Conservation (phyloP, 2,888 invertebrate genomes). For the Taenaris catops region DNA sequence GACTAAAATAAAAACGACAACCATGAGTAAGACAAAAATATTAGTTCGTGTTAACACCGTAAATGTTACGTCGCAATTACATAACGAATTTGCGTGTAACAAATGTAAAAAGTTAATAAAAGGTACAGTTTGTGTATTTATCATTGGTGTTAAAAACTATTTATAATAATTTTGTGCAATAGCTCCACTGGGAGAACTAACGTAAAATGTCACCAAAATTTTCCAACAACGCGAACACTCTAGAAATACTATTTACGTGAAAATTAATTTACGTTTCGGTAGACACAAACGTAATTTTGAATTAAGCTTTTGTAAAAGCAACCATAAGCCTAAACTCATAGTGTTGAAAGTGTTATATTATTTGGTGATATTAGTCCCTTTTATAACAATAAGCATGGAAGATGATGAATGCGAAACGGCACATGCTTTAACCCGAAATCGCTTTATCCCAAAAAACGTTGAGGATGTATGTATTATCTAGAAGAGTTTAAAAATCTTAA, state of each 20-base stretch:
- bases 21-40: too few species aligned
- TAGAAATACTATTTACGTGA: slow-evolving; percentile 25
- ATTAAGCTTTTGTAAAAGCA: slow-evolving; percentile 3
- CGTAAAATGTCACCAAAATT: slow-evolving; percentile 16
- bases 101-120: too few species aligned
- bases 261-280: slow-evolving; percentile 23
- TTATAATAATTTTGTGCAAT: slow-evolving; percentile 3
- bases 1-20: too few species aligned
- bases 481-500: too few species aligned
- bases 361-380: slow-evolving; percentile 15
- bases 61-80: too few species aligned
- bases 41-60: too few species aligned
- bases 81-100: too few species aligned
- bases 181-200: slow-evolving; percentile 9
- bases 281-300: slow-evolving; percentile 7
- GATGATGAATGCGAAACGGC: slow-evolving; percentile 45
- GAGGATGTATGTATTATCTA: slow-evolving; percentile 14
- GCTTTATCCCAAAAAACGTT: slow-evolving; percentile 30
- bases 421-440: slow-evolving; percentile 40
- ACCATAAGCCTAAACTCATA: background rate
- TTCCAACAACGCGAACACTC: slow-evolving; percentile 20
- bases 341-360: slow-evolving; percentile 3
- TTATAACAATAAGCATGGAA: slow-evolving; percentile 21
- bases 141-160: slow-evolving; percentile 4
- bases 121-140: too few species aligned